Evolutionary conservation across 2,888 invertebrate genomes (phyloP).

Genomic region (Idaea aversata): DNA sequence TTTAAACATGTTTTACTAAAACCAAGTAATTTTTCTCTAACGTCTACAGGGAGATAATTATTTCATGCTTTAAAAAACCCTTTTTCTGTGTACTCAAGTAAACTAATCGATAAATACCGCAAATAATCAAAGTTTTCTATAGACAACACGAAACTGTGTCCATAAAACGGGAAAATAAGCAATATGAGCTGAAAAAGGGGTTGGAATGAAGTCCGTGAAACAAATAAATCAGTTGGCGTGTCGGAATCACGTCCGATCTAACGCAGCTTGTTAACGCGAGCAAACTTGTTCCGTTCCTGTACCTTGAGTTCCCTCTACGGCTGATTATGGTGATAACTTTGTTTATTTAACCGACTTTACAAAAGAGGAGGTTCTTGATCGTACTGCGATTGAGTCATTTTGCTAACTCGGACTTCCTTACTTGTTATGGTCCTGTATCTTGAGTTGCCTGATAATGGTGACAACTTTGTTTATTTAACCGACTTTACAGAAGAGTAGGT

Average conservation of each 20-base stretch:
- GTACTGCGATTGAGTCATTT: not conserved
- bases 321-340: constrained; percentile 25
- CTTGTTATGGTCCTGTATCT: constrained; percentile 44
- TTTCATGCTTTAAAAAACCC: too few species aligned
- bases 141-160: not conserved
- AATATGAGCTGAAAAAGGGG: constrained; percentile 34
- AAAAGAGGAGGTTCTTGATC: not conserved
- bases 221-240: constrained; percentile 68
- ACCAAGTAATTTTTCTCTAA: too few species aligned
- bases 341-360: not conserved
- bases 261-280: constrained; percentile 67
- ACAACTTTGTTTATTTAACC: constrained; percentile 12
- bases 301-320: constrained; percentile 24
- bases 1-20: too few species aligned
- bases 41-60: too few species aligned
- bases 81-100: too few species aligned
- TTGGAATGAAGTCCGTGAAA: constrained; percentile 46
- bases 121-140: too few species aligned
- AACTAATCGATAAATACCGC: too few species aligned
- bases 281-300: constrained; percentile 52
- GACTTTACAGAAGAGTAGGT: not conserved
- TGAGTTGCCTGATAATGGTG: constrained; percentile 27
- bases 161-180: constrained; percentile 31
- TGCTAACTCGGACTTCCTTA: constrained; percentile 17
- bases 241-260: constrained; percentile 61